Evolutionary conservation across 2,888 invertebrate genomes (phyloP).

Genomic region (Diplazon laetatorius): DNA sequence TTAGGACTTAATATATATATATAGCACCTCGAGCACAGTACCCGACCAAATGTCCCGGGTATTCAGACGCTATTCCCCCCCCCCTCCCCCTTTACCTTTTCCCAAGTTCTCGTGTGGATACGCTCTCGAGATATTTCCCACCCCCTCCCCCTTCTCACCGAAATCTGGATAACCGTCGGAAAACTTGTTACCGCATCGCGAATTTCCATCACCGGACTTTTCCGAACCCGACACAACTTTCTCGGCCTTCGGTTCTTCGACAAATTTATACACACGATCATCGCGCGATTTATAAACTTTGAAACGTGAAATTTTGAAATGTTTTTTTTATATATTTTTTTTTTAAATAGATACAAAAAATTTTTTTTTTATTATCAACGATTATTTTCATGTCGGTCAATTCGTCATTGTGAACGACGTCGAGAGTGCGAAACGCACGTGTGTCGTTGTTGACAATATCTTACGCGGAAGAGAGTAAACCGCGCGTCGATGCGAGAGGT

Average conservation of each 20-base stretch:
- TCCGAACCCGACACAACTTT: slow-evolving; percentile 27
- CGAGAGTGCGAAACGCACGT: too few species aligned
- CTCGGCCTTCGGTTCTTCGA: slow-evolving; percentile 21
- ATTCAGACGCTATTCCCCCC: slow-evolving; percentile 37
- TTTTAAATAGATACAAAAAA: too few species aligned
- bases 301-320: neutral
- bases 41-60: slow-evolving; percentile 28
- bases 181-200: slow-evolving; percentile 28
- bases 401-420: too few species aligned
- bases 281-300: slow-evolving; percentile 1
- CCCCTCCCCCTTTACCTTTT: too few species aligned
- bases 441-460: neutral
- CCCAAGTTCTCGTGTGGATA: slow-evolving; percentile 65
- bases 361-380: neutral
- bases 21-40: slow-evolving; percentile 22
- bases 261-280: slow-evolving; percentile 35
- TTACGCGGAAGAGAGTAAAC: slow-evolving; percentile 3
- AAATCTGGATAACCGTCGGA: slow-evolving; percentile 46
- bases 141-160: slow-evolving; percentile 72
- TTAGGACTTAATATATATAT: too few species aligned
- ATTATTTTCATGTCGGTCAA: neutral
- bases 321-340: too few species aligned
- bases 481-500: too few species aligned
- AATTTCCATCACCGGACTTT: neutral
- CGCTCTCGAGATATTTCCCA: slow-evolving; percentile 71